Evolutionary conservation across 2,113 vertebrate genomes (phyloP).

Genomic region (Acrocephalus arundinaceus): DNA sequence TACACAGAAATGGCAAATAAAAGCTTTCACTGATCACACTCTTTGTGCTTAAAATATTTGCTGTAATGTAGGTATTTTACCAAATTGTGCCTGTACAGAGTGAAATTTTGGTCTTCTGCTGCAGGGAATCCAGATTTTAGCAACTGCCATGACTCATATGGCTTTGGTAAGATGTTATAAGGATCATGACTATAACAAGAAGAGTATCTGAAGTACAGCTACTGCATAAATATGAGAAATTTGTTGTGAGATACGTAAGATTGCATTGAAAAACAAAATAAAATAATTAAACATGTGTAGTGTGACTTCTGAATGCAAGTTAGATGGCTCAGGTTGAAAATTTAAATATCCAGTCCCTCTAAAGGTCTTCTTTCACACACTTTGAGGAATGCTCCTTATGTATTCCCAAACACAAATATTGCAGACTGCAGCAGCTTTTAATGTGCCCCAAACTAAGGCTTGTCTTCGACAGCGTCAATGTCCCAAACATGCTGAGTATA

Average conservation of each 20-base stretch:
- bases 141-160: not conserved
- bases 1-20: not conserved
- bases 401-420: not conserved
- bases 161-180: not conserved
- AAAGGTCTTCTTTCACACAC: not conserved
- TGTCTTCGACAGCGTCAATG: not conserved
- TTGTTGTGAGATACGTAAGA: not conserved
- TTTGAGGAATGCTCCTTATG: not conserved
- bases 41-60: not conserved
- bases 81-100: not conserved
- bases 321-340: not conserved
- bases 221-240: not conserved
- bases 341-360: not conserved
- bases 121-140: not conserved
- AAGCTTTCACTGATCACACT: not conserved
- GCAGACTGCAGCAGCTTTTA: not conserved
- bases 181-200: not conserved
- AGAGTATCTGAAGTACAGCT: not conserved
- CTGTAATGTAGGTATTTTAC: not conserved
- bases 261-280: not conserved
- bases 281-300: not conserved
- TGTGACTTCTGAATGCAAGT: not conserved
- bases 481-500: not conserved
- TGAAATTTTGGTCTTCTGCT: not conserved
- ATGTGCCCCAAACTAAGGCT: not conserved